Evolutionary conservation across 2,888 invertebrate species (phyloP), one percentile per base, ranked within the genome.

Genomic region (Mimachlamys varia): DNA sequence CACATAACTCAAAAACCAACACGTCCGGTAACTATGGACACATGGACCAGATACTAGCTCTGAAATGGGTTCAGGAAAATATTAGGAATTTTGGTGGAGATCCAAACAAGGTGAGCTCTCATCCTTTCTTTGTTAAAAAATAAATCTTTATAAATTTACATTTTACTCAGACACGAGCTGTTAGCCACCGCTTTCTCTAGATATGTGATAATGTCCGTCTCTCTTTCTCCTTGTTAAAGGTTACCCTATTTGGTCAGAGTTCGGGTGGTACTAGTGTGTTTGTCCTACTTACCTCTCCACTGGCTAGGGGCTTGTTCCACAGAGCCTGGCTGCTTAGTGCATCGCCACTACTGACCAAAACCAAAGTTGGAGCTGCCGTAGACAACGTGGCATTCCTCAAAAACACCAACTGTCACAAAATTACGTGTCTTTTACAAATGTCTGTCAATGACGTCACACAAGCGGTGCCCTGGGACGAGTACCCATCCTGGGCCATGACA

Each of bases 181-280:
- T 62, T 62, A 22, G 22, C 22, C 1, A 27, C 7, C 22, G 10
- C n/a, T 62, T 76, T 10, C 1, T 12, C 27, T 15, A 12, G 22
- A 22, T 27, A 76, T 2, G 33, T 7, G 13, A 76, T 17, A 33
- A 33, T 33, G 2, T 13, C 12, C 27, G 27, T 12, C 33, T 0
- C 33, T 15, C 22, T 76, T 76, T 27, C 22, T 53, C 1, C 37
- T 91, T 53, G 5, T 53, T 87, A 95, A 97, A 98, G 1, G 98
- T 99, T 0, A 98, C 98, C 0, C 95, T 99, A 55, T 97, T 98
- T 94, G 99, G 98, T 0, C 98, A 98, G 95, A 97, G 98, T 37
- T 98, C 98, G 0, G 98, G 98, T 0, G 98, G 98, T 0, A 98
- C 98, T 0, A 96, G 98, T n/a, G 98, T 98, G 0, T 98, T 98